A percentile compares a stretch with the other conserved stretches of the same genome.
Evolutionary conservation across 2,113 vertebrate genomes (phyloP).

Genomic region (Oostethus manadensis): DNA sequence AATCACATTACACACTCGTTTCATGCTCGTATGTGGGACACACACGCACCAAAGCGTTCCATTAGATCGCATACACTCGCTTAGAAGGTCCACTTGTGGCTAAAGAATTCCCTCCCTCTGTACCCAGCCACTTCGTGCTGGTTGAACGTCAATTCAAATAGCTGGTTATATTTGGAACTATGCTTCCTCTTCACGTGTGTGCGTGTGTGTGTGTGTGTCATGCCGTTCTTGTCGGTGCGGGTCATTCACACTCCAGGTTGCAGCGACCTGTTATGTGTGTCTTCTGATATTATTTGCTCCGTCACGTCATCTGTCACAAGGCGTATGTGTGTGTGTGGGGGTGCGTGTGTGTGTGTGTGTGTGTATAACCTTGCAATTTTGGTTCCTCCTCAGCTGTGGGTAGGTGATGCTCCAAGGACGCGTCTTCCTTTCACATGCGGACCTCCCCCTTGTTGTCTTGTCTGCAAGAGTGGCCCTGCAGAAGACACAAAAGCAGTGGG

Average conservation of each 20-base stretch:
- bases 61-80: slow-evolving; percentile 11
- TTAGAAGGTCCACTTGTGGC: slow-evolving; percentile 6
- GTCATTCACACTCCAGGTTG: slow-evolving; percentile 8
- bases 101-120: background rate
- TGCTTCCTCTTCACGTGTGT: background rate
- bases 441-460: slow-evolving; percentile 8
- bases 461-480: slow-evolving; percentile 7
- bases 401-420: background rate
- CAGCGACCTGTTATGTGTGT: slow-evolving; percentile 10
- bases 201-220: slow-evolving; percentile 1
- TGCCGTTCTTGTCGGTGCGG: background rate
- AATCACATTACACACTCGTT: slow-evolving; percentile 62
- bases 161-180: slow-evolving; percentile 25
- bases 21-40: slow-evolving; percentile 16
- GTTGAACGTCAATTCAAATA: slow-evolving; percentile 5
- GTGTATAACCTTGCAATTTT: slow-evolving; percentile 1
- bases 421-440: slow-evolving; percentile 15
- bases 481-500: background rate
- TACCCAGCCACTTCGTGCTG: background rate
- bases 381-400: background rate
- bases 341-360: background rate
- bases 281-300: slow-evolving; percentile 8
- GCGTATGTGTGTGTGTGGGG: background rate
- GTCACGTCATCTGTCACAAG: background rate
- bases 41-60: slow-evolving; percentile 29